A percentile compares a stretch with the other conserved stretches of the same genome.
These are phyloP conservation scores for Luidia sarsii DNA, from an alignment of 53 echinoderm and acorn worm genomes.

Conservation along the genomic window DNA sequence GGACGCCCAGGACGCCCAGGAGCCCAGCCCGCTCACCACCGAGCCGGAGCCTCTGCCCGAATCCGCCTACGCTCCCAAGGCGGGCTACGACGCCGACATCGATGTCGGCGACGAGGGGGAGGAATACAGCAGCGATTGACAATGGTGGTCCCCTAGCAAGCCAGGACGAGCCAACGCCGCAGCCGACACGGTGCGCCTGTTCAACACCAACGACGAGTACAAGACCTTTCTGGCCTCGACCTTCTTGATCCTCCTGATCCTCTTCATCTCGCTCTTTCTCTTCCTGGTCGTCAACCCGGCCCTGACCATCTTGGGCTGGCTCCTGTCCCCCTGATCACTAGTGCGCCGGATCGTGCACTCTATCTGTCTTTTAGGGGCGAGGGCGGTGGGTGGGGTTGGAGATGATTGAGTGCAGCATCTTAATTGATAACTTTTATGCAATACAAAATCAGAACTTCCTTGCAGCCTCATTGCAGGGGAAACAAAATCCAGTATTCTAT, in stretches of 20 bases:
- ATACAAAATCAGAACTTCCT: too few species aligned
- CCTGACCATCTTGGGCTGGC: neutral
- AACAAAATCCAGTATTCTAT: too few species aligned
- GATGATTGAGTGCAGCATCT: too few species aligned
- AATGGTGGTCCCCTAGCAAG: constrained; percentile 28
- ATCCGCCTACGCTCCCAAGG: too few species aligned
- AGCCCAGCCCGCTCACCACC: too few species aligned
- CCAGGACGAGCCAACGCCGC: neutral
- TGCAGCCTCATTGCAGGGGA: too few species aligned
- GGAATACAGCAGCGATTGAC: too few species aligned
- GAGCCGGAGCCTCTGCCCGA: too few species aligned
- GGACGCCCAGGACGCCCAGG: neutral
- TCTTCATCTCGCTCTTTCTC: constrained; percentile 19
- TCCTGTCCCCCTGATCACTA: neutral
- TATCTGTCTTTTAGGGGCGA: too few species aligned
- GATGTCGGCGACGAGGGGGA: neutral
- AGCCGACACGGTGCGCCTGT: neutral
- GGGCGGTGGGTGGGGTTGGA: too few species aligned
- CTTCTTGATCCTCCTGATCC: neutral
- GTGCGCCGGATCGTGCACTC: too few species aligned
- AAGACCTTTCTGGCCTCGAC: neutral
- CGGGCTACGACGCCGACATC: neutral
- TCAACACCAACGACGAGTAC: constrained; percentile 17
- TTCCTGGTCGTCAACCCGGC: constrained; percentile 24
- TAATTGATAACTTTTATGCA: too few species aligned